Conservation (phyloP, 2,888 invertebrate species). For the Pristionchus japonicus region DNA sequence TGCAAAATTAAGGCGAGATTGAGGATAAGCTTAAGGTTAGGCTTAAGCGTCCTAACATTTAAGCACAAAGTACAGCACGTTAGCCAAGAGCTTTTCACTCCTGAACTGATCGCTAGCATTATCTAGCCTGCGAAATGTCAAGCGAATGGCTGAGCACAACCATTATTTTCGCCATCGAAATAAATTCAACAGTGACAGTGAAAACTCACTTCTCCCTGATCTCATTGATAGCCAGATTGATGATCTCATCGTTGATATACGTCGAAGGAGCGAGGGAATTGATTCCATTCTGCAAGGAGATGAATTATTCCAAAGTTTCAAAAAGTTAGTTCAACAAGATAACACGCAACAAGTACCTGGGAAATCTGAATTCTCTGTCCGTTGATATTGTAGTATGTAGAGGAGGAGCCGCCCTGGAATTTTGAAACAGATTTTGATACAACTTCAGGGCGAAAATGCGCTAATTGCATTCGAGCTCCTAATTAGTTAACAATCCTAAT, state of each 20-base stretch:
- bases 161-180: background rate
- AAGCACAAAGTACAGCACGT: no score
- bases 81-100: no score
- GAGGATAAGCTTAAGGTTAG: no score
- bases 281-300: background rate
- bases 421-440: no score
- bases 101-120: no score
- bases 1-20: no score
- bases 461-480: no score
- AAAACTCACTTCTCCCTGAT: background rate
- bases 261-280: background rate
- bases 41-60: no score
- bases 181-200: background rate
- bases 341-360: background rate
- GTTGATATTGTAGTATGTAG: background rate
- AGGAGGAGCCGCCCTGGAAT: background rate
- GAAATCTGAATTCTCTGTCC: background rate
- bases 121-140: no score
- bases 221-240: background rate
- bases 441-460: no score
- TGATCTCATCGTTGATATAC: background rate
- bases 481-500: background rate
- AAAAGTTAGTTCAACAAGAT: background rate
- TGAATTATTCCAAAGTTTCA: background rate
- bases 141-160: no score